phyloP scores from a whole-genome alignment of 2,113 vertebrate species.

The Pseudorhombus dupliciocellatus region DNA sequence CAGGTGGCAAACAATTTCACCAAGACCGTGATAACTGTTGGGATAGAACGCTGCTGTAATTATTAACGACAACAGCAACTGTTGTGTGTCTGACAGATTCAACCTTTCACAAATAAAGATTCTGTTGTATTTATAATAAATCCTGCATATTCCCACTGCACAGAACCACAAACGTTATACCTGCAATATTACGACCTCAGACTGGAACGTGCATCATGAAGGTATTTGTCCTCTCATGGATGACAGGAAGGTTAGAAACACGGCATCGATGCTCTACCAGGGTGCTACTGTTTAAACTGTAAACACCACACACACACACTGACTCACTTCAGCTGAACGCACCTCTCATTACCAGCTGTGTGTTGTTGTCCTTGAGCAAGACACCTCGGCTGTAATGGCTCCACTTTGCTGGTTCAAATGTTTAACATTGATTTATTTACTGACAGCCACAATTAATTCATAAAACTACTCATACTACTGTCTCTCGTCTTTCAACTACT shows the following conservation, averaged over 20 bases:
- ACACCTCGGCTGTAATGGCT: too few relatives aligned
- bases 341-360: not conserved
- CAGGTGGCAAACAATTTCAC: not conserved
- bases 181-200: too few relatives aligned
- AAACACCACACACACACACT: not conserved
- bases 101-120: not conserved
- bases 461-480: too few relatives aligned
- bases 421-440: too few relatives aligned
- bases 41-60: not conserved
- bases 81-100: not conserved
- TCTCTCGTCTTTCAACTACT: too few relatives aligned
- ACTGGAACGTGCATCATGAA: not conserved
- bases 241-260: not conserved
- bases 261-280: not conserved
- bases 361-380: too few relatives aligned
- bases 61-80: not conserved
- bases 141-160: too few relatives aligned
- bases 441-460: too few relatives aligned
- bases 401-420: too few relatives aligned
- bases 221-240: not conserved
- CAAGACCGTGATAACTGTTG: not conserved
- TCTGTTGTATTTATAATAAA: too few relatives aligned
- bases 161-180: too few relatives aligned
- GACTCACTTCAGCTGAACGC: not conserved
- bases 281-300: not conserved